Conservation (phyloP, 2,888 invertebrate genomes). For the Congeria kusceri region DNA sequence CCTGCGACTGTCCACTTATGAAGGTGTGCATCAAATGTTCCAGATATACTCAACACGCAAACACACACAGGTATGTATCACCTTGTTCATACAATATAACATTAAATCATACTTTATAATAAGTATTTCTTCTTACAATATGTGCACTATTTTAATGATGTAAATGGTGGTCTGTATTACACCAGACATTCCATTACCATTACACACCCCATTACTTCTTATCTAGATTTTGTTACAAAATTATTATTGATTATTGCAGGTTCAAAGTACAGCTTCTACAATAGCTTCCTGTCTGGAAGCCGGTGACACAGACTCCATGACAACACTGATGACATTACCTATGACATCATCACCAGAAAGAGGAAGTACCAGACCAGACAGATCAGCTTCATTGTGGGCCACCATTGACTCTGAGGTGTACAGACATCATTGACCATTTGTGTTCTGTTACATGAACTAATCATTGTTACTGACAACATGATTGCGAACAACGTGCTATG, state of each 20-base stretch:
- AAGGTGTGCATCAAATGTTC: conserved; percentile 33
- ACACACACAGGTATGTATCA: conserved; percentile 9
- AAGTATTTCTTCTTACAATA: no score
- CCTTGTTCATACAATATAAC: no score
- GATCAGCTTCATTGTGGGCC: conserved; percentile 13
- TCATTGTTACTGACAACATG: no score
- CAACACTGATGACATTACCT: not conserved
- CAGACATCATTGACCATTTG: not conserved
- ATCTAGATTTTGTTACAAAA: not conserved
- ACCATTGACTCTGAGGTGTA: conserved; percentile 9
- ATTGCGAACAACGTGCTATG: no score
- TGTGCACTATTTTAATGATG: no score
- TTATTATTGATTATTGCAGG: not conserved
- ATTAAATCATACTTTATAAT: no score
- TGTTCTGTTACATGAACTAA: no score
- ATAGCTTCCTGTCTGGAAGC: conserved; percentile 16
- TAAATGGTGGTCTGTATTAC: no score
- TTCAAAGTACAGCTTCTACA: conserved; percentile 12
- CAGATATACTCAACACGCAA: conserved; percentile 24
- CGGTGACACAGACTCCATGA: not conserved
- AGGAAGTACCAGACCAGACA: conserved; percentile 12
- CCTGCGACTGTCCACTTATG: conserved; percentile 40
- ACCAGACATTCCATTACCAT: no score
- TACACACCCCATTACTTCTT: no score
- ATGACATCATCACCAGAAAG: not conserved